Evolutionary conservation across 2,888 invertebrate genomes (phyloP), one percentile per base, ranked within the genome.

Genomic region (Chrysomela aeneicollis): DNA sequence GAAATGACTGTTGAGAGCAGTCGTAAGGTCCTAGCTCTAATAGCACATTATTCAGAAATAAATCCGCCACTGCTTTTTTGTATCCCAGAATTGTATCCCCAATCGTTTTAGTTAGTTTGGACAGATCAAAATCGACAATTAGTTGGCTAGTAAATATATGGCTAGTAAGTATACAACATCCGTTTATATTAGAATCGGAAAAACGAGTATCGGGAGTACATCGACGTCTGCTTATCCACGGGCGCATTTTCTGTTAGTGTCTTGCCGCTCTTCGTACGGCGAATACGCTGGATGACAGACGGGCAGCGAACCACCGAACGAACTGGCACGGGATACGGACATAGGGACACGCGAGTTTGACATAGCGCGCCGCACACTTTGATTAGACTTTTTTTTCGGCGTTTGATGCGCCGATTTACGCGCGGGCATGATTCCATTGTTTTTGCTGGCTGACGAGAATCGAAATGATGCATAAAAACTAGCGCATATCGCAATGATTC

Each of bases 201-300:
- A 63, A 64, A 61, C 66, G 57, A 60, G 54, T 61, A 55, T 63
- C 63, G 67, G 35, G 46, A 54, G 54, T 50, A 26, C 26, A 59
- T 61, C 62, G 37, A 60, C 58, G 53, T 42, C 50, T 51, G 53
- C 59, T 61, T 69, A 69, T 67, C 61, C 63, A 60, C 64, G 64
- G 71, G 66, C 12, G 2, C 42, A 42, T 12, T 42, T 42, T 42
- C 12, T 42, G 42, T 74, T 74, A 74, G 74, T 74, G 65, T 68
- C 71, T 71, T 73, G 69, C 71, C 72, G 73, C 71, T 72, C 73
- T 71, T 73, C 74, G 74, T 62, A 61, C 68, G 55, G 72, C 67
- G 63, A 71, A 74, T 71, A 71, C 71, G 65, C 42, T 42, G 42
- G 67, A 63, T 63, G n/a, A n/a, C n/a, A n/a, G n/a, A n/a, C n/a